phyloP scores from a whole-genome alignment of 2,797 vertebrate species.

The Poeciliopsis turneri region DNA sequence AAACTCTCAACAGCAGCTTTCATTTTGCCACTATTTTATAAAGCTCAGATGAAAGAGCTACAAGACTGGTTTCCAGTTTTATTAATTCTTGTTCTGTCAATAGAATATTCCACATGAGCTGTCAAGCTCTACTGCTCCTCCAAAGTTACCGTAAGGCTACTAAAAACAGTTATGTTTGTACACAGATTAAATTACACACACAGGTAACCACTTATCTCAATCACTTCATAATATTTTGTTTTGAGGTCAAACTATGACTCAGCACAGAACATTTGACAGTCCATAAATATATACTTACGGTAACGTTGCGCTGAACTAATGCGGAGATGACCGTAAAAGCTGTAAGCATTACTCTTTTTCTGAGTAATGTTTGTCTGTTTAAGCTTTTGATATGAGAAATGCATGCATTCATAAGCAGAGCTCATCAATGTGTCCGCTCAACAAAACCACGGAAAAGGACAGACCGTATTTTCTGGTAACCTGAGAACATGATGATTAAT shows the following conservation, averaged over 20 bases:
- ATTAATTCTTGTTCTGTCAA: background rate
- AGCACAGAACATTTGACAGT: constrained; percentile 11
- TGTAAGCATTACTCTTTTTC: constrained; percentile 5
- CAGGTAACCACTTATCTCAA: background rate
- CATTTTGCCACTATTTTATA: background rate
- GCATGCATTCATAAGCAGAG: constrained; percentile 7
- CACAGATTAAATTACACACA: background rate
- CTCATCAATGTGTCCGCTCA: constrained; percentile 18
- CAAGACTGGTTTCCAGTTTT: background rate
- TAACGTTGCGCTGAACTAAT: constrained; percentile 13
- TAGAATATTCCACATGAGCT: background rate
- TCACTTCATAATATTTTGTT: background rate
- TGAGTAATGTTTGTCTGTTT: constrained; percentile 1
- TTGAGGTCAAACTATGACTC: constrained; percentile 12
- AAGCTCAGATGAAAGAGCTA: background rate
- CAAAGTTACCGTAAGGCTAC: background rate
- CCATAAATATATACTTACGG: background rate
- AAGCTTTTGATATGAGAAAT: constrained; percentile 17
- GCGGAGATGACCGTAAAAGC: background rate
- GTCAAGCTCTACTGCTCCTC: background rate
- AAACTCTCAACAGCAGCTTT: background rate
- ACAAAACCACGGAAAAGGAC: constrained; percentile 24
- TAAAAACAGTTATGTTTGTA: background rate
- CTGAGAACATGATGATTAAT: constrained; percentile 39
- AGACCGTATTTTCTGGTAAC: constrained; percentile 45